Conservation (phyloP, 37 sponge, comb jelly and placozoan species). For the Geodia barretti region DNA sequence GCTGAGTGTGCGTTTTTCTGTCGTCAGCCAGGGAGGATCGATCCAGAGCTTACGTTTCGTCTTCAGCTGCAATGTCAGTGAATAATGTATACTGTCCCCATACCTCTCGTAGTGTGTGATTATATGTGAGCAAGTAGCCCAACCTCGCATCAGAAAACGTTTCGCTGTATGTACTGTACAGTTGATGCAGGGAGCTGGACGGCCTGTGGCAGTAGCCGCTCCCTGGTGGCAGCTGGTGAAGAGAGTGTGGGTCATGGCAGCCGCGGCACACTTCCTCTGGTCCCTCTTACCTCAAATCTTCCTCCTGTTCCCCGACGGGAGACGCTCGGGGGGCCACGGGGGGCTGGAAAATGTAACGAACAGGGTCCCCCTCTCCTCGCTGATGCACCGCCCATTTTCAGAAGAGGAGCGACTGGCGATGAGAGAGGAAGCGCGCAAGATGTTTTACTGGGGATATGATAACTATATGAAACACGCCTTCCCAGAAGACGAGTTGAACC, state of each 20-base stretch:
- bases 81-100: too few species aligned
- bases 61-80: too few species aligned
- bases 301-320: slow-evolving; percentile 25
- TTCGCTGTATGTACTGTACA: too few species aligned
- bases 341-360: slow-evolving; percentile 16
- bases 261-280: slow-evolving; percentile 47
- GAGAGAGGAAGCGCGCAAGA: slow-evolving; percentile 65
- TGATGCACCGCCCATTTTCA: slow-evolving; percentile 69
- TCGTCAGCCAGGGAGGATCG: too few species aligned
- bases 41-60: too few species aligned
- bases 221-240: slow-evolving; percentile 28
- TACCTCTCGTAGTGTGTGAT: too few species aligned
- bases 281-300: slow-evolving; percentile 42
- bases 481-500: slow-evolving; percentile 97
- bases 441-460: slow-evolving; percentile 98
- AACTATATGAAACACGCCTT: slow-evolving; percentile 96
- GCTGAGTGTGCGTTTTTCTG: too few species aligned
- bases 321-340: too few species aligned
- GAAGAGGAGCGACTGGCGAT: slow-evolving; percentile 51
- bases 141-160: too few species aligned
- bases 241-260: slow-evolving; percentile 49
- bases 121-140: too few species aligned
- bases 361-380: slow-evolving; percentile 18
- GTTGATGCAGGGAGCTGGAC: too few species aligned
- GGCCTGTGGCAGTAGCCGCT: too few species aligned